Conservation (phyloP, 2,888 invertebrate species). For the Bimastos eiseni region DNA sequence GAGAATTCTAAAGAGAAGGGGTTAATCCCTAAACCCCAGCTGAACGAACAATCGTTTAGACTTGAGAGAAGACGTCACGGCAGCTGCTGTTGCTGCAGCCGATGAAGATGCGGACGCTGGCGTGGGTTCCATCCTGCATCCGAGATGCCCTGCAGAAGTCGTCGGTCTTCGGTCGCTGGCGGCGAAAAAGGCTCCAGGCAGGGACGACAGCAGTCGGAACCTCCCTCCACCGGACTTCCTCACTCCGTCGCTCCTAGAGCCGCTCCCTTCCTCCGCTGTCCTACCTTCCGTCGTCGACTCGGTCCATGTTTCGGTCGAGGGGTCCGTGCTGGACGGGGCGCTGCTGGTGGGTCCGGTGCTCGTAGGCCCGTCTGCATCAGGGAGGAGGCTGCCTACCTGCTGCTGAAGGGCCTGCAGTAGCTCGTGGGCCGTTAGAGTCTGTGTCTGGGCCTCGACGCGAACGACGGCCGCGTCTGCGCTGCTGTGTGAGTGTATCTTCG, state of each 20-base stretch:
- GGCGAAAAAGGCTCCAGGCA: neutral
- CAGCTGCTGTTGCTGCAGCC: neutral
- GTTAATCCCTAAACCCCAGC: neutral
- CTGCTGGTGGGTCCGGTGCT: neutral
- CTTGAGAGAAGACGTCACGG: neutral
- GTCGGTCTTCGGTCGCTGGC: constrained; percentile 1
- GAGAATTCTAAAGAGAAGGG: neutral
- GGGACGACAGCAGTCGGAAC: constrained; percentile 7
- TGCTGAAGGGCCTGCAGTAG: constrained; percentile 16
- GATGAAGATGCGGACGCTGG: neutral
- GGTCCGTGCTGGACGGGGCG: neutral
- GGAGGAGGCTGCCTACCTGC: neutral
- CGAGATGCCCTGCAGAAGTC: neutral
- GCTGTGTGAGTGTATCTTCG: constrained; percentile 37
- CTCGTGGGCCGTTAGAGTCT: constrained; percentile 36
- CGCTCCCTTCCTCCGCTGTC: neutral
- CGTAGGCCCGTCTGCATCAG: neutral
- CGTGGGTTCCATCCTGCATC: neutral
- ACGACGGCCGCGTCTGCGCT: constrained; percentile 24
- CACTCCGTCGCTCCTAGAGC: neutral
- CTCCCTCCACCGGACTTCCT: neutral
- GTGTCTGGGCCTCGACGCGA: constrained; percentile 33
- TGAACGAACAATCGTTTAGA: constrained; percentile 8
- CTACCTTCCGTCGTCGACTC: neutral
- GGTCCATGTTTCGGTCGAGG: neutral